Evolutionary conservation across 2,797 vertebrate genomes (phyloP).

Genomic region (Gymnothorax javanicus): DNA sequence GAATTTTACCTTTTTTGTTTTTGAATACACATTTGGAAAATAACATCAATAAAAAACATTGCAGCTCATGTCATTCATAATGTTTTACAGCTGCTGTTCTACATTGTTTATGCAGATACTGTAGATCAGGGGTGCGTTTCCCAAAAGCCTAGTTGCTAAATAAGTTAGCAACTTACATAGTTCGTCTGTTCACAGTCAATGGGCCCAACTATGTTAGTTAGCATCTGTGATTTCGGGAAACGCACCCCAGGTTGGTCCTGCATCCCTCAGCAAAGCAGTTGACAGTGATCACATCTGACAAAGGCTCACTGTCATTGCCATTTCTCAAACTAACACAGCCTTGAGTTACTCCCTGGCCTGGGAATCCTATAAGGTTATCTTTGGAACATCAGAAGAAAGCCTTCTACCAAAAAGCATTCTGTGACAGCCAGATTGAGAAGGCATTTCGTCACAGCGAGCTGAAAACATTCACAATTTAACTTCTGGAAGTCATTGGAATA

Average conservation of each 20-base stretch:
- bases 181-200: too few relatives aligned
- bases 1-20: constrained; percentile 29
- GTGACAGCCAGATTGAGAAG: constrained; percentile 8
- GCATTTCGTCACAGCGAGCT: not conserved
- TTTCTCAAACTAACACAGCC: constrained; percentile 22
- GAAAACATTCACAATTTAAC: not conserved
- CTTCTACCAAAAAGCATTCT: not conserved
- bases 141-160: too few relatives aligned
- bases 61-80: constrained; percentile 33
- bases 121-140: too few relatives aligned
- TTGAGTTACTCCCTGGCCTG: constrained; percentile 12
- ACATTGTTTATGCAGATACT: constrained; percentile 30
- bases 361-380: constrained; percentile 26
- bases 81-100: constrained; percentile 40
- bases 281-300: constrained; percentile 40
- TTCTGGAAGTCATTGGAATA: not conserved
- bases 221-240: too few relatives aligned
- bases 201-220: too few relatives aligned
- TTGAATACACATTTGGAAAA: not conserved
- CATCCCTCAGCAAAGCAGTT: constrained; percentile 25
- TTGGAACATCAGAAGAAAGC: constrained; percentile 1
- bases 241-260: not conserved
- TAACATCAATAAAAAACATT: not conserved
- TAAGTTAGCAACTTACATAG: too few relatives aligned
- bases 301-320: constrained; percentile 26